These are phyloP conservation scores for Yoshiicerus persimilis DNA, from an alignment of 1,140 invertebrate genomes.

Conservation along the genomic window DNA sequence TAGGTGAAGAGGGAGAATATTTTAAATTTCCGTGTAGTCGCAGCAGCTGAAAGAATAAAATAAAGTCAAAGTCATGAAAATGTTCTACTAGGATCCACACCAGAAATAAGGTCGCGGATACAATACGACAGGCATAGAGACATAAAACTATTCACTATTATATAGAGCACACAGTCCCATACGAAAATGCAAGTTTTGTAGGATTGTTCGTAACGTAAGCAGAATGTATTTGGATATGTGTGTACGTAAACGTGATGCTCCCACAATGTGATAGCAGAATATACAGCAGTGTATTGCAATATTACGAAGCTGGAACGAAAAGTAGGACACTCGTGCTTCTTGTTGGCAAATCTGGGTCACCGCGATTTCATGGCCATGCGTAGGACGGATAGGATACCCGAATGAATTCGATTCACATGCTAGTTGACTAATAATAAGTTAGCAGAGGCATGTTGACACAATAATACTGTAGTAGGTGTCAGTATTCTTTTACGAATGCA, in stretches of 20 bases:
- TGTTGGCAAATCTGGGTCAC: constrained; percentile 29
- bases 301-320: constrained; percentile 18
- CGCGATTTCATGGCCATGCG: constrained; percentile 31
- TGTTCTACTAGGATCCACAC: neutral
- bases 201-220: neutral
- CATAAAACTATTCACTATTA: neutral
- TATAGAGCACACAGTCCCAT: neutral
- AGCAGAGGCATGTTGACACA: no score
- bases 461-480: no score
- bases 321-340: constrained; percentile 26
- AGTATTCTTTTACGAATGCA: no score
- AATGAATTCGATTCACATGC: neutral
- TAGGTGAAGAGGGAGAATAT: neutral
- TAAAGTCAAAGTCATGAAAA: constrained; percentile 1
- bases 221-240: neutral
- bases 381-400: constrained; percentile 21
- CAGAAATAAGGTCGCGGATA: neutral
- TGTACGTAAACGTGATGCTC: neutral
- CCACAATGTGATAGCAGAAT: neutral
- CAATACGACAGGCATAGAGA: neutral
- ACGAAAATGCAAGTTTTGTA: neutral
- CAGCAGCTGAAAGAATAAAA: neutral
- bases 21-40: neutral
- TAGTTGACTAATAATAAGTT: no score
- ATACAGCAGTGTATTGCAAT: neutral